A percentile compares a stretch with the other conserved stretches of the same genome.
phyloP scores from a whole-genome alignment of 2,888 invertebrate species.

The Ceramica pisi region DNA sequence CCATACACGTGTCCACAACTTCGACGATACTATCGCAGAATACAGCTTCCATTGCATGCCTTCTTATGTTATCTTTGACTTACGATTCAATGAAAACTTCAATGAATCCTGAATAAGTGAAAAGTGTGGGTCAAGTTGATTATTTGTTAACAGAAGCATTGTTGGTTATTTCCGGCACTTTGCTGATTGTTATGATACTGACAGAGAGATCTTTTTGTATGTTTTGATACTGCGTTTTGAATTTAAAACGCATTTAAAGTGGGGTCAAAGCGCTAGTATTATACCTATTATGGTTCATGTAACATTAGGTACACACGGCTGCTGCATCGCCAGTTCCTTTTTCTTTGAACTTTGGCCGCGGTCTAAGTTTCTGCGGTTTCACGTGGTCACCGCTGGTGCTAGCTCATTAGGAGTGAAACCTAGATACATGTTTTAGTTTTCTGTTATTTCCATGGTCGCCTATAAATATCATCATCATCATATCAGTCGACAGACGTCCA shows the following conservation, averaged over 20 bases:
- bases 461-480: too few relatives aligned
- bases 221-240: conserved; percentile 8
- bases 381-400: not conserved
- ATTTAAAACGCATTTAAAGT: conserved; percentile 30
- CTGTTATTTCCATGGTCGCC: too few relatives aligned
- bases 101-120: not conserved
- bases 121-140: not conserved
- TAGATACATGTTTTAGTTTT: too few relatives aligned
- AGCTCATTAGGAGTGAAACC: too few relatives aligned
- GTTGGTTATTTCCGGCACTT: conserved; percentile 29
- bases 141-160: conserved; percentile 14
- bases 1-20: conserved; percentile 39
- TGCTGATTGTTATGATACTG: conserved; percentile 18
- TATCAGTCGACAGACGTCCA: too few relatives aligned
- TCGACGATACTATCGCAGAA: not conserved
- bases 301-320: too few relatives aligned
- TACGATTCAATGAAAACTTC: not conserved
- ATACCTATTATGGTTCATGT: too few relatives aligned
- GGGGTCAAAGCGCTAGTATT: too few relatives aligned
- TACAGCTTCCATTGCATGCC: conserved; percentile 7
- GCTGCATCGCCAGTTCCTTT: too few relatives aligned
- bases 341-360: too few relatives aligned
- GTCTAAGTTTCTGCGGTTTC: not conserved
- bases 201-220: conserved; percentile 18
- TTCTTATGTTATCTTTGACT: not conserved